A percentile compares a stretch with the other conserved stretches of the same genome.
phyloP scores from a whole-genome alignment of 1,140 invertebrate species.

The Sminthurides bifidus region DNA sequence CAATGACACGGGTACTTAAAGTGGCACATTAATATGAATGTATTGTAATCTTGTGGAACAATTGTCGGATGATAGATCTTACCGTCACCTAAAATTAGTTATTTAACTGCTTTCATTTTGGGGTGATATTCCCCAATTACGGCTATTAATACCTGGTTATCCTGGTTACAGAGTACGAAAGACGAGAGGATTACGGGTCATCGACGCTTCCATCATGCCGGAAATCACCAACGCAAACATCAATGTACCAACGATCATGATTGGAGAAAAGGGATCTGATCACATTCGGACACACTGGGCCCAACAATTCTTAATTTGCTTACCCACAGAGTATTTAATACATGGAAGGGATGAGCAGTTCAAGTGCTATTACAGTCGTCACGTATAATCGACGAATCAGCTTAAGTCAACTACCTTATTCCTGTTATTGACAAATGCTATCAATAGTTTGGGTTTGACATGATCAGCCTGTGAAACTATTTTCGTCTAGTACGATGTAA shows the following conservation, averaged over 20 bases:
- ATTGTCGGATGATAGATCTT: too few species aligned
- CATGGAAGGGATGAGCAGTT: background rate
- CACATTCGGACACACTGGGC: constrained; percentile 6
- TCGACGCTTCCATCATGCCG: constrained; percentile 8
- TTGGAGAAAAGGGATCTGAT: constrained; percentile 9
- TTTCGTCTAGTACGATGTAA: too few species aligned
- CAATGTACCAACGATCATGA: constrained; percentile 4
- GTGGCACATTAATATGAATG: too few species aligned
- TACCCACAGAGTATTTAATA: background rate
- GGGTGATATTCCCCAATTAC: background rate
- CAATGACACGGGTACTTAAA: too few species aligned
- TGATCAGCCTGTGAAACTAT: too few species aligned
- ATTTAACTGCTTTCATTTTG: too few species aligned
- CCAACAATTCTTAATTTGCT: background rate
- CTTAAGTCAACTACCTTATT: too few species aligned
- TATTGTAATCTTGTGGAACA: too few species aligned
- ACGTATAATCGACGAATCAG: too few species aligned
- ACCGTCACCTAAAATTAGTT: too few species aligned
- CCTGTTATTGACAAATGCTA: too few species aligned
- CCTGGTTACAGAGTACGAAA: constrained; percentile 2
- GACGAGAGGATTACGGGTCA: constrained; percentile 1
- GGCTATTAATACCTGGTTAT: background rate
- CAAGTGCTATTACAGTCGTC: constrained; percentile 2
- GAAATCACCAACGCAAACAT: constrained; percentile 9
- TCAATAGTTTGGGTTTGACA: too few species aligned